Evolutionary conservation across 1,140 invertebrate species (phyloP).

Genomic region (Calephelis virginiensis): DNA sequence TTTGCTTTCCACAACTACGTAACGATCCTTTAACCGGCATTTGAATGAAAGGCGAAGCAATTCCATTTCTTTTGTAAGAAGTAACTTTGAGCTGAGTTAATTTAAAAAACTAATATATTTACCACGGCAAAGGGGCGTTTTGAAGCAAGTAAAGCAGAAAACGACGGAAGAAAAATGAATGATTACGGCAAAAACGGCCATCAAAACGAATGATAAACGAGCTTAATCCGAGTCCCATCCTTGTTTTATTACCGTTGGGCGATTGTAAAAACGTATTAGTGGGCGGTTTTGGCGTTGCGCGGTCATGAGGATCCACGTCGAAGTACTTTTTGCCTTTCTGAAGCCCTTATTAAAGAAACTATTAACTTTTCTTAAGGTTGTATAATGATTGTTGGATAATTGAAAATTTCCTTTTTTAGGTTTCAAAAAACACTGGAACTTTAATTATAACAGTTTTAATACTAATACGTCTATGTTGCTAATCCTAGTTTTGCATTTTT

Average conservation of each 20-base stretch:
- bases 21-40: too few species aligned
- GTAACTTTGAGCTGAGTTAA: slow-evolving; percentile 39
- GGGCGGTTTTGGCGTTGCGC: slow-evolving; percentile 34
- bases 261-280: slow-evolving; percentile 77
- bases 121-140: slow-evolving; percentile 56
- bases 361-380: background rate
- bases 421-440: too few species aligned
- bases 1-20: too few species aligned
- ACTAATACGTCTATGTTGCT: too few species aligned
- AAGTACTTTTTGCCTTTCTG: slow-evolving; percentile 13
- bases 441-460: too few species aligned
- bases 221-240: slow-evolving; percentile 70
- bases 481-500: too few species aligned
- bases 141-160: slow-evolving; percentile 68
- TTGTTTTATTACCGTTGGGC: slow-evolving; percentile 72
- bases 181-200: slow-evolving; percentile 76
- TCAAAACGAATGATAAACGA: slow-evolving; percentile 77
- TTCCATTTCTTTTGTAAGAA: slow-evolving; percentile 12
- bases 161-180: slow-evolving; percentile 76
- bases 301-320: slow-evolving; percentile 6
- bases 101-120: slow-evolving; percentile 58
- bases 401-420: too few species aligned
- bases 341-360: slow-evolving; percentile 16
- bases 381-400: too few species aligned
- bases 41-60: background rate